Evolutionary conservation across 2,113 vertebrate genomes (phyloP).

Genomic region (Colossoma macropomum): DNA sequence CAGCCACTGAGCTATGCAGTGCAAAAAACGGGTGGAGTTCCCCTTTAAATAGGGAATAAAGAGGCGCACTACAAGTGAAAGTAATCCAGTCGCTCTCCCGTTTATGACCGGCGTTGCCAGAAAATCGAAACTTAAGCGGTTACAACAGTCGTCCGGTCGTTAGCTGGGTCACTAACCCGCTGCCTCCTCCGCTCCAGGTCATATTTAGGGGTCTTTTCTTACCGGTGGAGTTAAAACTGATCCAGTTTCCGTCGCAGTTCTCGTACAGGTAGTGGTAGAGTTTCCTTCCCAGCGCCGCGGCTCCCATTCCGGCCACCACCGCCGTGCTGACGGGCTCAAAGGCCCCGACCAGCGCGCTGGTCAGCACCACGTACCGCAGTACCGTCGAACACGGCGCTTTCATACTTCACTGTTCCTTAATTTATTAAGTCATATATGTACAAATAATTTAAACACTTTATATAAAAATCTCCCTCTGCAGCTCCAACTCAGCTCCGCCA

Average conservation of each 20-base stretch:
- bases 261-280: slow-evolving; percentile 72
- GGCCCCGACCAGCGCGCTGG: slow-evolving; percentile 51
- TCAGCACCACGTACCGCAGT: slow-evolving; percentile 35
- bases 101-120: too few species aligned
- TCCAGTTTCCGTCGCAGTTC: slow-evolving; percentile 68
- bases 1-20: too few species aligned
- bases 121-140: too few species aligned
- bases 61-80: too few species aligned
- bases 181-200: neutral
- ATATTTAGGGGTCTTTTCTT: slow-evolving; percentile 9
- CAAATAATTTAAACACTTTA: neutral
- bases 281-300: slow-evolving; percentile 58
- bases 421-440: slow-evolving; percentile 43
- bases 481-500: neutral
- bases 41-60: too few species aligned
- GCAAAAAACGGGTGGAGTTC: too few species aligned
- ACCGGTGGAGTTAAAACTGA: slow-evolving; percentile 74
- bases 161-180: too few species aligned
- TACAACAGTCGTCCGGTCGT: too few species aligned
- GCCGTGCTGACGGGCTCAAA: slow-evolving; percentile 73
- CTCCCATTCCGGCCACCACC: slow-evolving; percentile 44
- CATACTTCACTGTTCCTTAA: slow-evolving; percentile 52
- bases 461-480: neutral
- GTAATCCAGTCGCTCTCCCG: too few species aligned
- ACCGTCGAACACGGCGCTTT: slow-evolving; percentile 44